Percentiles rank a stretch among this genome's conserved stretches.
phyloP scores from a whole-genome alignment of 2,888 invertebrate genomes.

The Stramonita haemastoma region DNA sequence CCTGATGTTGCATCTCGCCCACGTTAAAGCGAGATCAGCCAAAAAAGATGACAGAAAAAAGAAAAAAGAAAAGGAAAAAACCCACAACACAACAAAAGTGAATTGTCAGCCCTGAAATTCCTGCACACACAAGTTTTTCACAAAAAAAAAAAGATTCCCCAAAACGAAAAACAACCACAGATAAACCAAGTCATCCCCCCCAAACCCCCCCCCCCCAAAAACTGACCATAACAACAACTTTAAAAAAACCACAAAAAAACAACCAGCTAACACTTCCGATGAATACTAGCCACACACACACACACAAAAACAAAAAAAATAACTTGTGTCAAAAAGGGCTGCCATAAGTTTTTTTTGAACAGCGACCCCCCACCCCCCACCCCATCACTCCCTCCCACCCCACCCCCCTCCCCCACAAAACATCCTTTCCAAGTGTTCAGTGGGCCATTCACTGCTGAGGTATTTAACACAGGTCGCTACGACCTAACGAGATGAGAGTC shows the following conservation, averaged over 20 bases:
- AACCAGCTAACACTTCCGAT: neutral
- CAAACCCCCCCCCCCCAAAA: no score
- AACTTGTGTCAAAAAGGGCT: neutral
- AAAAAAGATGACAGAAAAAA: no score
- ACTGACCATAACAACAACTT: neutral
- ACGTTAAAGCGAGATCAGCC: no score
- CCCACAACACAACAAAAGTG: neutral
- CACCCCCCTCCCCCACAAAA: neutral
- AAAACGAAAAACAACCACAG: neutral
- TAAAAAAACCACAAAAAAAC: neutral
- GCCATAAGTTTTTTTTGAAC: neutral
- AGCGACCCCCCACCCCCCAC: neutral
- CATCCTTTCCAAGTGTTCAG: neutral
- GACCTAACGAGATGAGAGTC: slow-evolving; percentile 31
- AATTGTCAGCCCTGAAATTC: neutral
- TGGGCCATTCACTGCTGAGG: slow-evolving; percentile 32
- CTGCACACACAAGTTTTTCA: no score
- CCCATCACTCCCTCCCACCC: neutral
- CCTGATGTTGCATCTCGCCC: no score
- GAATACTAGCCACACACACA: neutral
- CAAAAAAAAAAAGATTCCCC: no score
- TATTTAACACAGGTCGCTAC: slow-evolving; percentile 28
- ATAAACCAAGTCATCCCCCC: no score
- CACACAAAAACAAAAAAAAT: neutral
- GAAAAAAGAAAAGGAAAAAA: no score